Conservation (phyloP, 2,888 invertebrate genomes). For the Epirrhoe tristata region DNA sequence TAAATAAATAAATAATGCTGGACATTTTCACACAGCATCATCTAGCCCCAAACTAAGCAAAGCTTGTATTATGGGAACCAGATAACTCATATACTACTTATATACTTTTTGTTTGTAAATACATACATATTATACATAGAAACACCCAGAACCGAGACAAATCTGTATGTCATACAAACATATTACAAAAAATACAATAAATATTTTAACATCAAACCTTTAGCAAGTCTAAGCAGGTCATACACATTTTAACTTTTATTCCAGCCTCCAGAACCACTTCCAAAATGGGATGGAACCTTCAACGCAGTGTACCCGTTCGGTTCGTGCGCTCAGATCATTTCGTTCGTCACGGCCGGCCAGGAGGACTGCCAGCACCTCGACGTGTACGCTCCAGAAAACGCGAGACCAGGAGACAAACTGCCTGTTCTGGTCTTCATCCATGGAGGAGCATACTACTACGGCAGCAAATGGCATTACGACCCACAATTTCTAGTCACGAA, state of each 20-base stretch:
- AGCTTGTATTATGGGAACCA: no score
- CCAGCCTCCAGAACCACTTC: slow-evolving; percentile 65
- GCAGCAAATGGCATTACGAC: slow-evolving; percentile 73
- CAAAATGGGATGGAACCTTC: slow-evolving; percentile 64
- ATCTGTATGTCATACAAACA: no score
- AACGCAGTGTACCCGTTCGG: slow-evolving; percentile 60
- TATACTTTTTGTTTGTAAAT: no score
- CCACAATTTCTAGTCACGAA: slow-evolving; percentile 74
- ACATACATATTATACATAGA: no score
- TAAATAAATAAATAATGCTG: no score
- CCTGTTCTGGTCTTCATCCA: slow-evolving; percentile 76
- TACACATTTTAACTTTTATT: slow-evolving; percentile 34
- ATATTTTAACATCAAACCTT: no score
- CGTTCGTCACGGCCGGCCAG: slow-evolving; percentile 57
- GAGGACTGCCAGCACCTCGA: slow-evolving; percentile 75
- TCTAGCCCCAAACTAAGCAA: no score
- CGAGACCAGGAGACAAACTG: slow-evolving; percentile 47
- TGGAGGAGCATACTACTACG: slow-evolving; percentile 77
- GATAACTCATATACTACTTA: no score
- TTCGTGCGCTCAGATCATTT: slow-evolving; percentile 66
- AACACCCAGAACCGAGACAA: no score
- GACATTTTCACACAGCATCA: no score
- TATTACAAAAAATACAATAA: no score
- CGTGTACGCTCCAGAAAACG: slow-evolving; percentile 62
- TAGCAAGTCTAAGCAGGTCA: no score